Evolutionary conservation across 2,113 vertebrate genomes (phyloP), one percentile per base, ranked within the genome.

Genomic region (Sturnus vulgaris): DNA sequence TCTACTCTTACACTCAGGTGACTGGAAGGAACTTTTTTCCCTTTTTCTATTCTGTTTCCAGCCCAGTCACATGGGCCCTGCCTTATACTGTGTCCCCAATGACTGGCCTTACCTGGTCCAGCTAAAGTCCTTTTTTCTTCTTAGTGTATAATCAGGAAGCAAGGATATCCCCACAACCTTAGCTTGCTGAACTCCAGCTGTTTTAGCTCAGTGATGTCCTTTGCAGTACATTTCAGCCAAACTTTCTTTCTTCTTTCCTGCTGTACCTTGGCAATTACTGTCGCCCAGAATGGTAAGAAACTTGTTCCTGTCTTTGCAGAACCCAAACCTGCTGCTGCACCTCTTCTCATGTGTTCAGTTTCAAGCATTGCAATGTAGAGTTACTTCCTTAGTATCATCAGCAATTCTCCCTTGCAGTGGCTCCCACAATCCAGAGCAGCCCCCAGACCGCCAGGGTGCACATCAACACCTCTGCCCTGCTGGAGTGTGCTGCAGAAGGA

Each of bases 401-500:
- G 69, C 15, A 33, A 7, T 87, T 86, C 87, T 93, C 59, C 42
- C 52, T 82, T 39, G 35, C 93, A 99, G 99, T 99, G 97, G 97
- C 98, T 90, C 99, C 99, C 13, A 98, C 86, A 8, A 99, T 99
- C 88, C 97, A 78, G 82, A 98, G 97, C 20, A 97, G 98, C 28
- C 86, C 98, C 35, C 97, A 98, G 89, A 90, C 93, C 1, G 82
- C 98, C 53, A 94, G 97, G 30, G 98, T 98, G 71, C 98, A 94
- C 49, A 37, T 98, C 42, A 98, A 98, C 60, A 78, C 97, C 49
- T 98, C 98, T 16, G 84, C 94, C 50, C 65, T 98, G 33, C 97
- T 99, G 76, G 98, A 99, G 92, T 99, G 99, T 86, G 70, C 91
- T 3, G 98, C 98, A 5, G 98, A 97, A 73, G 99, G 99, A 39